Evolutionary conservation across 2,113 vertebrate genomes (phyloP).

Genomic region (Melospiza georgiana): DNA sequence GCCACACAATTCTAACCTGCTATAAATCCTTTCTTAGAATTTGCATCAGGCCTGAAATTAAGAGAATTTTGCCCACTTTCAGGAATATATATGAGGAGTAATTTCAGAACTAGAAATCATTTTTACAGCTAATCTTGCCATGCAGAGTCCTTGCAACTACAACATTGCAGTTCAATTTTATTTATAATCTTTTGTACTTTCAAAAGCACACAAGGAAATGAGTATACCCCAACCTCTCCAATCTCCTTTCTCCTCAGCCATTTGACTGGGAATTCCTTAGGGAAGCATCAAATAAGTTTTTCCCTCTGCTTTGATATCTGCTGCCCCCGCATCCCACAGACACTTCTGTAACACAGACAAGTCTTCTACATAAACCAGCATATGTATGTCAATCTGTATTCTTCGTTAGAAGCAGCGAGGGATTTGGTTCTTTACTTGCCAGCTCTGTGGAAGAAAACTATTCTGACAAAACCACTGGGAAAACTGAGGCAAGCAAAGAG

Average conservation of each 20-base stretch:
- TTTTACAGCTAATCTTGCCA: background rate
- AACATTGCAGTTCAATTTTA: background rate
- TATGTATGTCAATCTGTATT: background rate
- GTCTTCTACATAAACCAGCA: background rate
- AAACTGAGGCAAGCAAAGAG: background rate
- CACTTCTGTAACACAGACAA: background rate
- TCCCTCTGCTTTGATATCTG: background rate
- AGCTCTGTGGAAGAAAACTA: background rate
- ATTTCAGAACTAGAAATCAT: background rate
- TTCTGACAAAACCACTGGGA: background rate
- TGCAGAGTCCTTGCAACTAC: background rate
- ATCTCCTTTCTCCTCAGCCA: background rate
- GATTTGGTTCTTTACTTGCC: background rate
- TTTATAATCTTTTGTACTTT: background rate
- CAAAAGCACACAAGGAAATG: background rate
- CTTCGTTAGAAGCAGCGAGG: background rate
- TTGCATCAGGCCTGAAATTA: background rate
- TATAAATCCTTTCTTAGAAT: background rate
- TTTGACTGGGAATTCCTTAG: background rate
- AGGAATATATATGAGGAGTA: background rate
- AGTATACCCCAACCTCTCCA: background rate
- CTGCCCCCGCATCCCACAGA: background rate
- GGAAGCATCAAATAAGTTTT: background rate
- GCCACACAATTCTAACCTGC: background rate
- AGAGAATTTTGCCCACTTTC: background rate